phyloP scores from a whole-genome alignment of 2,888 invertebrate species.

The Invenusta paracnida region DNA sequence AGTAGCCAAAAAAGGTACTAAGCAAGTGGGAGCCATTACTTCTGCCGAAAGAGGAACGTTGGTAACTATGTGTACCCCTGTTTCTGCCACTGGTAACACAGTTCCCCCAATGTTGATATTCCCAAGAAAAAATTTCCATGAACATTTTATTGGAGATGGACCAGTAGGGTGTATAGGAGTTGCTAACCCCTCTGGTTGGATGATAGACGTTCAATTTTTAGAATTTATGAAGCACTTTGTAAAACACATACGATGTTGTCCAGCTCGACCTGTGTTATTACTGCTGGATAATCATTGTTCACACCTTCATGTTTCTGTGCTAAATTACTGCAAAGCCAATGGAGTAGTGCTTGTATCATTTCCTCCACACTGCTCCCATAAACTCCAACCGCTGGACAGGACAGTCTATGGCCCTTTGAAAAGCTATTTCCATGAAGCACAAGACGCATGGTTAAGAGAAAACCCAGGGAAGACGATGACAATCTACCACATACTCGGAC shows the following conservation, averaged over 20 bases:
- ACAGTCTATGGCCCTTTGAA: neutral
- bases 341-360: neutral
- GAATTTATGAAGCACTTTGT: neutral
- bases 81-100: neutral
- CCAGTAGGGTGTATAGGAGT: neutral
- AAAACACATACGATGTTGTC: neutral
- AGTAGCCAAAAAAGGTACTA: neutral
- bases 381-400: neutral
- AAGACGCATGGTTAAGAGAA: neutral
- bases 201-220: neutral
- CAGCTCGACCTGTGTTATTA: neutral
- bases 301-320: neutral
- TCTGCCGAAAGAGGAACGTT: neutral
- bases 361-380: neutral
- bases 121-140: neutral
- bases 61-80: neutral
- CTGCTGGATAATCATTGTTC: neutral
- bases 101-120: neutral
- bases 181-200: neutral
- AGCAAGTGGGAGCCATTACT: neutral
- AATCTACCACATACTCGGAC: neutral
- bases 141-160: neutral
- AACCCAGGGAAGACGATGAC: neutral
- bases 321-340: neutral
- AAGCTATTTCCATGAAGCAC: neutral